These are phyloP conservation scores for Zootermopsis nevadensis DNA, from an alignment of 2,888 invertebrate species.

Conservation along the genomic window DNA sequence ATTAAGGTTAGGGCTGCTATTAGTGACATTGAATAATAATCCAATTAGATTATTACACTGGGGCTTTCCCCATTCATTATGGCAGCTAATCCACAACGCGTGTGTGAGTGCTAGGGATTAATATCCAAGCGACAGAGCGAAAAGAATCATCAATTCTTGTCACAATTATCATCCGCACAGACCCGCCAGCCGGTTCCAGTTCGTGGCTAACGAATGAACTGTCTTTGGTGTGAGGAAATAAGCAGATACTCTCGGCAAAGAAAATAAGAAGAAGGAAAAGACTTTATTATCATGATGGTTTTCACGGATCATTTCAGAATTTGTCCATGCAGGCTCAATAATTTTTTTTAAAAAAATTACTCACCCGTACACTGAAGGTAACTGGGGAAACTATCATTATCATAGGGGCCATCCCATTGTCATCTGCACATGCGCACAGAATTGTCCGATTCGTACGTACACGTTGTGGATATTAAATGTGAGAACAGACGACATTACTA, in stretches of 20 bases:
- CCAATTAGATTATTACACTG: slow-evolving; percentile 32
- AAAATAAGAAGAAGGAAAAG: background rate
- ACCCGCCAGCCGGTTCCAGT: background rate
- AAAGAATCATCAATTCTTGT: slow-evolving; percentile 16
- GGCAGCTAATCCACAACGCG: background rate
- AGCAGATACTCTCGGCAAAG: background rate
- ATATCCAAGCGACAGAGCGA: background rate
- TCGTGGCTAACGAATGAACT: background rate
- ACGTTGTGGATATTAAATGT: no score
- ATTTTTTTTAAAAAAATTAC: no score
- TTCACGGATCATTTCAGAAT: no score
- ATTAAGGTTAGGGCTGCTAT: background rate
- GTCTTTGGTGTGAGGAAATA: background rate
- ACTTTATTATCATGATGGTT: no score
- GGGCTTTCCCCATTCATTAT: background rate
- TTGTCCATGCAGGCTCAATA: no score
- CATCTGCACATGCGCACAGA: no score
- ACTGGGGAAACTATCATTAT: no score
- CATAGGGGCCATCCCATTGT: no score
- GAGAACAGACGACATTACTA: no score
- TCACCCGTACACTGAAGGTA: no score
- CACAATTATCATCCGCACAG: slow-evolving; percentile 2
- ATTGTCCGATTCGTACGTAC: no score
- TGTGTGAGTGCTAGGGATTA: slow-evolving; percentile 16
- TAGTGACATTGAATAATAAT: slow-evolving; percentile 31